Evolutionary conservation across 2,888 invertebrate species (phyloP), one percentile per base, ranked within the genome.

Genomic region (Panopea generosa): DNA sequence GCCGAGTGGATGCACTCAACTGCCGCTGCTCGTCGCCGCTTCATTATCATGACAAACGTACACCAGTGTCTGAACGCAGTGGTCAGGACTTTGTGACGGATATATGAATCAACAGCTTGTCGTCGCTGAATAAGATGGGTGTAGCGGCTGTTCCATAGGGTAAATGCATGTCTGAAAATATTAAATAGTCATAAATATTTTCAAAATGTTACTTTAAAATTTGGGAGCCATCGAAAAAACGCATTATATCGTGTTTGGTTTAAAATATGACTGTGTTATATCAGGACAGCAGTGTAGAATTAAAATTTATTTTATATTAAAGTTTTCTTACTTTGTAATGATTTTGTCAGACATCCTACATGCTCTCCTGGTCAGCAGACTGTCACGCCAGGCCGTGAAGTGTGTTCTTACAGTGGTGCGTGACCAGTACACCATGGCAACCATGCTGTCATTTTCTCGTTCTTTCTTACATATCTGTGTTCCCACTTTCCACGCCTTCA

Each of bases 381-480:
- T 66, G 22, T 88, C 86, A 14, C 77, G 63, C 89, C 89, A 89
- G 16, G 77, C 71, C 1, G 72, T 57, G 74, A 89, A 89, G 56
- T 70, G 50, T 11, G 70, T 67, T 26, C 75, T 60, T 11, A 84
- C 55, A 9, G 79, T 82, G 14, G 78, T 75, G 6, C 68, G 61
- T 2, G 72, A 60, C 86, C 87, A 87, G 74, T 84, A 85, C 22
- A 84, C 82, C 38, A 53, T 53, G 24, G 87, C 88, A 1, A 74
- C 73, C 1, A 57, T 66, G 73, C 82, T 52, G 73, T 89, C 85
- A 6, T 59, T 68, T 57, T 84, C 70, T 49, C 84, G 63, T 56
- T 89, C 89, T 18, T 61, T 45, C 26, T 68, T 77, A 62, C 85
- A 82, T 16, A 88, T 47, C 50, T 74, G 52, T 6, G 81, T 72